Conservation (phyloP, 2,797 vertebrate genomes). For the Acrossocheilus wenchowensis region DNA sequence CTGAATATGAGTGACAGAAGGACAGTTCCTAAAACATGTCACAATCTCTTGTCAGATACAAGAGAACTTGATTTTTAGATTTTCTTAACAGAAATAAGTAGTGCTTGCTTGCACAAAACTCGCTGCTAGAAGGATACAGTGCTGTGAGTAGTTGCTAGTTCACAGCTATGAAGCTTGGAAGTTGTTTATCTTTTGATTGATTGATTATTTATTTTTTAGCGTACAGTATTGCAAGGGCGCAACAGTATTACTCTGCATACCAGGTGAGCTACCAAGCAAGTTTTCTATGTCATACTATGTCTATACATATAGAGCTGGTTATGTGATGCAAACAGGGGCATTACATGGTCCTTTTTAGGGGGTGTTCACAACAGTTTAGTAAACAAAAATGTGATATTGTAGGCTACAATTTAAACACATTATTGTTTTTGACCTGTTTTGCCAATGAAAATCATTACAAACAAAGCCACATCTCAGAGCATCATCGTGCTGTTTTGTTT, state of each 20-base stretch:
- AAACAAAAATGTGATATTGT: background rate
- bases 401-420: background rate
- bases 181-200: no score
- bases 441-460: background rate
- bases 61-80: background rate
- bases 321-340: background rate
- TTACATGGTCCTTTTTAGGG: background rate
- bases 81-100: background rate
- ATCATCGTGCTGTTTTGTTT: no score
- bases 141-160: background rate
- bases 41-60: background rate
- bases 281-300: background rate
- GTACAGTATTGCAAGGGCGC: no score
- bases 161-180: background rate
- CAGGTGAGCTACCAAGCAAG: background rate
- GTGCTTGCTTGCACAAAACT: background rate
- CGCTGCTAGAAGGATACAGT: background rate
- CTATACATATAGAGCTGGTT: background rate
- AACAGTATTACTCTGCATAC: background rate
- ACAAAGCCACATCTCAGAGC: no score
- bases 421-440: background rate
- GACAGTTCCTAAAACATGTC: background rate
- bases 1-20: constrained; percentile 9
- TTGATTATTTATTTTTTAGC: no score
- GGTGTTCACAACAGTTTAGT: background rate